Evolutionary conservation across 2,797 vertebrate genomes (phyloP), one percentile per base, ranked within the genome.

Genomic region (Pseudomugil tenellus): DNA sequence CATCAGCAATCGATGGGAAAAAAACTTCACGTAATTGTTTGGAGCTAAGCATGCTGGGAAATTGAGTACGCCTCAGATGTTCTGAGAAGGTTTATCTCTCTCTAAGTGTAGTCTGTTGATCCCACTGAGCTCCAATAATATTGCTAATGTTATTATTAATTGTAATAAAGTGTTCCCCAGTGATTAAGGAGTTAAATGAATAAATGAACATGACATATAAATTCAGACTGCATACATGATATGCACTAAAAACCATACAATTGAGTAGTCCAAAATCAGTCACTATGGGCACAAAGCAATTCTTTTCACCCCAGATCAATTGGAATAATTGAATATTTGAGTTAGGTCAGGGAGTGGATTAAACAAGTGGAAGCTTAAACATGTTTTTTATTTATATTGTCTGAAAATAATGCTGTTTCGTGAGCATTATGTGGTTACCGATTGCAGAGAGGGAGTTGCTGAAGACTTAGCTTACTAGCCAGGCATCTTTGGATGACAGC

Each of bases 21-120:
- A 43, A 79, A 3, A 72, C 79, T 77, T 86, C 85, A 90, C 89
- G 84, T 71, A 69, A 77, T 60, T 25, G 53, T 17, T 2, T 3
- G 16, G 35, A 58, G 26, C 66, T 53, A 8, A 29, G 91, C 52
- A 81, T 49, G 28, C 59, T 80, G 93, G 94, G 93, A 92, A 91
- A 92, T 2, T 0, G 80, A 92, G 92, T 93, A 37, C 25, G 37
- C 23, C 16, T 58, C 17, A 49, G 10, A 6, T 12, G 21, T 29
- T 52, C 26, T 29, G 26, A 29, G 3, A 51, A 13, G 26, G 23
- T 2, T 26, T 25, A 11, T 1, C 21, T 25, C 0, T 25, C 0
- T 4, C 11, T 12, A 51, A 14, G 26, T 2, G 41, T 43, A 46
- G 8, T 26, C 51, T 3, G 6, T 26, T 53, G 16, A 53, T 29